Percentiles rank a stretch among this genome's conserved stretches.
Evolutionary conservation across 2,797 vertebrate genomes (phyloP).

Genomic region (Lycodopsis pacificus): DNA sequence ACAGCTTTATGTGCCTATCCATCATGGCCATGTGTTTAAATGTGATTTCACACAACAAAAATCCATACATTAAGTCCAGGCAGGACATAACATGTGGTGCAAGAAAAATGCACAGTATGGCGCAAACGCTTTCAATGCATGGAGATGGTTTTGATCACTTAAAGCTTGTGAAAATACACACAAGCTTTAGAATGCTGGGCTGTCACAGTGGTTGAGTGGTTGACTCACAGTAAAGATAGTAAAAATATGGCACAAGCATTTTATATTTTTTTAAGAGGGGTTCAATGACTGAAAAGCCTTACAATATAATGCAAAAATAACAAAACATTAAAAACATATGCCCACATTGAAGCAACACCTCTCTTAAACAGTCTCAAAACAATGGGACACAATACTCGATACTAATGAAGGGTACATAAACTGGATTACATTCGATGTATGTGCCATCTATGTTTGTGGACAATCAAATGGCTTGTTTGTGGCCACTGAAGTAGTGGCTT

Average conservation of each 20-base stretch:
- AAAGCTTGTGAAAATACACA: slow-evolving; percentile 20
- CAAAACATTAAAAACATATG: not conserved
- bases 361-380: not conserved
- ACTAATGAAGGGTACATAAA: not conserved
- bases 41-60: slow-evolving; percentile 33
- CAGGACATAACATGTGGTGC: not conserved
- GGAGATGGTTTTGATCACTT: slow-evolving; percentile 11
- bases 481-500: not conserved
- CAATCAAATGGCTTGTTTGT: slow-evolving; percentile 5
- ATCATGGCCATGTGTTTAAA: slow-evolving; percentile 31
- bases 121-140: slow-evolving; percentile 4
- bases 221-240: not conserved
- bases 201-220: not conserved
- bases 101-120: slow-evolving; percentile 2
- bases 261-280: not conserved
- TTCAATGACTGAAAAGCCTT: not conserved
- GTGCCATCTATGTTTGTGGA: not conserved
- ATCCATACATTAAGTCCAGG: slow-evolving; percentile 18
- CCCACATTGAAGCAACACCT: not conserved
- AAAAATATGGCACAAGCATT: not conserved
- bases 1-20: slow-evolving; percentile 1
- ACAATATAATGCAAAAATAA: not conserved
- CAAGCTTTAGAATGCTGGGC: not conserved
- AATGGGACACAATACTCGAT: not conserved
- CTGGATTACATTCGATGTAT: not conserved